Evolutionary conservation across 2,888 invertebrate species (phyloP).

Genomic region (Elysia crispata): DNA sequence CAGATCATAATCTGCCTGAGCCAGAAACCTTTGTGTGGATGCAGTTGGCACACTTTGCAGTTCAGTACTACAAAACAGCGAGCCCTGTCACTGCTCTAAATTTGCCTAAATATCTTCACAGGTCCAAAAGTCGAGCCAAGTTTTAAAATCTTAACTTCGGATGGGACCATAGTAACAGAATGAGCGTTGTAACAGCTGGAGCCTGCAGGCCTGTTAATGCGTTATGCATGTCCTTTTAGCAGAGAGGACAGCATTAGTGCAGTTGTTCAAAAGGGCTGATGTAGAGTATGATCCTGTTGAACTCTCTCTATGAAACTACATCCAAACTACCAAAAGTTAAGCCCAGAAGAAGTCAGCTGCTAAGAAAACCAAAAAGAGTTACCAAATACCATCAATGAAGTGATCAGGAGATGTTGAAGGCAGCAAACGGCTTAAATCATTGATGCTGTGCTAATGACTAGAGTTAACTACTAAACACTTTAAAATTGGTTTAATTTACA

Average conservation of each 20-base stretch:
- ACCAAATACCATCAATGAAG: no score
- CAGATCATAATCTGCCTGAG: background rate
- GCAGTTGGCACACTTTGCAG: background rate
- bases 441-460: no score
- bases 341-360: background rate
- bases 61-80: background rate
- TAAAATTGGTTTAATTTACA: no score
- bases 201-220: background rate
- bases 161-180: background rate
- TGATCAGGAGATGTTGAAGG: no score
- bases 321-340: background rate
- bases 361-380: no score
- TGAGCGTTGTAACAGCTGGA: background rate
- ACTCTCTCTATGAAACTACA: background rate
- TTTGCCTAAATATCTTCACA: conserved; percentile 14
- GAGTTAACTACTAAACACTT: no score
- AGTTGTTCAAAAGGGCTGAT: background rate
- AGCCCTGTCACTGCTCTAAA: conserved; percentile 11
- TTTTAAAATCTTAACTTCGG: background rate
- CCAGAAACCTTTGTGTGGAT: background rate
- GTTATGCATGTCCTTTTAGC: conserved; percentile 16
- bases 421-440: no score
- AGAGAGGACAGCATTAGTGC: background rate
- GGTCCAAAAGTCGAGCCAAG: conserved; percentile 22
- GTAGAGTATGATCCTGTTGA: background rate